A percentile compares a stretch with the other conserved stretches of the same genome.
phyloP scores from a whole-genome alignment of 1,140 invertebrate species.

The Drosophila parabipectinata region DNA sequence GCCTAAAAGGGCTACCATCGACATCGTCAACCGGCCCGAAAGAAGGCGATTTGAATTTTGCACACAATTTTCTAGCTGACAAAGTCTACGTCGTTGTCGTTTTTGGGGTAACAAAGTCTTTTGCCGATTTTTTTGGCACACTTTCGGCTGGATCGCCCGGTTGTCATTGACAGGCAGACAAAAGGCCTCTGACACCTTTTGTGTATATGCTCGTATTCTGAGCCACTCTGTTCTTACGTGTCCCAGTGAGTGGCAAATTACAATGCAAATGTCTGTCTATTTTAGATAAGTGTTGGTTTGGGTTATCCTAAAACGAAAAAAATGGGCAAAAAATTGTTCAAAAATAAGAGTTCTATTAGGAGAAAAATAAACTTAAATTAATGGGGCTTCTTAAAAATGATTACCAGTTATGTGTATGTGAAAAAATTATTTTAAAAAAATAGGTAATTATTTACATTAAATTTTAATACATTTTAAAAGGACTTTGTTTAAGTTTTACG shows the following conservation, averaged over 20 bases:
- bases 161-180: slow-evolving; percentile 76
- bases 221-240: neutral
- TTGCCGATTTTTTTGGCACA: slow-evolving; percentile 65
- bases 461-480: neutral
- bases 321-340: slow-evolving; percentile 7
- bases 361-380: neutral
- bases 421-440: too few relatives aligned
- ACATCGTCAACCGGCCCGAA: slow-evolving; percentile 36
- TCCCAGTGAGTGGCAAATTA: slow-evolving; percentile 55
- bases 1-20: slow-evolving; percentile 59
- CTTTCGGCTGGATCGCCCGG: slow-evolving; percentile 58
- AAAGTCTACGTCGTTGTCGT: slow-evolving; percentile 35
- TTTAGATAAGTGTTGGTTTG: neutral
- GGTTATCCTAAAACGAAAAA: slow-evolving; percentile 6
- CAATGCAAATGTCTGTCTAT: slow-evolving; percentile 63
- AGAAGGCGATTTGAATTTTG: slow-evolving; percentile 74
- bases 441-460: neutral
- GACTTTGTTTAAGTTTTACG: neutral
- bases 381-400: too few relatives aligned
- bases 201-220: slow-evolving; percentile 12
- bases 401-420: too few relatives aligned
- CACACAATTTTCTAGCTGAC: slow-evolving; percentile 63
- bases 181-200: slow-evolving; percentile 77
- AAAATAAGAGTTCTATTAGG: neutral
- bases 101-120: slow-evolving; percentile 68